Evolutionary conservation across 2,113 vertebrate species (phyloP).

Genomic region (Platysternon megacephalum): DNA sequence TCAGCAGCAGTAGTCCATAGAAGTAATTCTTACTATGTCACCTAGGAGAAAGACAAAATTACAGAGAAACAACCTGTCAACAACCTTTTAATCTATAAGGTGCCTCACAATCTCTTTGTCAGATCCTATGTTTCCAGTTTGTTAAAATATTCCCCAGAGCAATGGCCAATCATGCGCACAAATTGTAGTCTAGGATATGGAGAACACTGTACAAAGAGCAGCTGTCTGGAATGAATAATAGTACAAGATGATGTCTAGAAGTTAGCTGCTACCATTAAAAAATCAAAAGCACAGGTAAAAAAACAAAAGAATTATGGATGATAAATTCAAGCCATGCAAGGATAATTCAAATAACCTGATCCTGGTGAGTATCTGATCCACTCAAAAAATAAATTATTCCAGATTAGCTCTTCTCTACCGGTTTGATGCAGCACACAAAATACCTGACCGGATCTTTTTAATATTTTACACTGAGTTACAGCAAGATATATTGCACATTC

Average conservation of each 20-base stretch:
- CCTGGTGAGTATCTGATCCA: background rate
- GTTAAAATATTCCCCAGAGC: background rate
- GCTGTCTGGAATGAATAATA: background rate
- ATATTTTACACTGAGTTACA: background rate
- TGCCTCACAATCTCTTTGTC: background rate
- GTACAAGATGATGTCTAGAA: background rate
- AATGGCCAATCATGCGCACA: background rate
- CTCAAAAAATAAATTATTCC: constrained; percentile 3
- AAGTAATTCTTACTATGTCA: background rate
- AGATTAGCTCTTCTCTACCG: background rate
- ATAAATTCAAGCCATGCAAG: background rate
- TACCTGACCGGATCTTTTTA: background rate
- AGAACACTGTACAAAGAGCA: background rate
- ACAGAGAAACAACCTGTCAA: background rate
- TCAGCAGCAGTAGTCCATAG: background rate
- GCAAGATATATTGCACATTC: background rate
- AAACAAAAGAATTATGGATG: background rate
- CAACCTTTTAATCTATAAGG: background rate
- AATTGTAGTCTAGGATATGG: background rate
- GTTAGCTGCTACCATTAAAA: background rate
- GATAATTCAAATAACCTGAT: background rate
- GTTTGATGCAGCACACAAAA: background rate
- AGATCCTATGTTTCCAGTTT: background rate
- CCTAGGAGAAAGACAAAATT: background rate
- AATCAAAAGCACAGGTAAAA: background rate